These are phyloP conservation scores for Drosophila kepulauana DNA, from an alignment of 1,140 invertebrate species.

Conservation along the genomic window DNA sequence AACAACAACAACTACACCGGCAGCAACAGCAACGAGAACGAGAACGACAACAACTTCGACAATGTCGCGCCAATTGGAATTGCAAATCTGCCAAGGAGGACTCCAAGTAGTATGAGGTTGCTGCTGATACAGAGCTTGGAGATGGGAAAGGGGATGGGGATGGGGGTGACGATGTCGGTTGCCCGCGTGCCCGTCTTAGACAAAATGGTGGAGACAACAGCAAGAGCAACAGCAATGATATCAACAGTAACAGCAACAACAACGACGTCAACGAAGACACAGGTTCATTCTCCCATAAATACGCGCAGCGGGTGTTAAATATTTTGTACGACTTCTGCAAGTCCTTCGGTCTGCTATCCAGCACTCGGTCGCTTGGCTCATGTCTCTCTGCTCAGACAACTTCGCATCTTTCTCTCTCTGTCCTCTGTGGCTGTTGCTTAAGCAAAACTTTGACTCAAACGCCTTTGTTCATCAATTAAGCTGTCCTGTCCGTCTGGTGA, in stretches of 20 bases:
- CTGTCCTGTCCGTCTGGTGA: slow-evolving; percentile 45
- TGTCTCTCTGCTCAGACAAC: slow-evolving; percentile 31
- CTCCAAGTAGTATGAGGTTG: not conserved
- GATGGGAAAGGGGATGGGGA: not conserved
- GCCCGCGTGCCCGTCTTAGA: slow-evolving; percentile 59
- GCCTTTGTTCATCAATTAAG: slow-evolving; percentile 65
- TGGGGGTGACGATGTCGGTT: not conserved
- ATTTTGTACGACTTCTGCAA: slow-evolving; percentile 82
- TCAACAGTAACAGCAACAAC: slow-evolving; percentile 25
- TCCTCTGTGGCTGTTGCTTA: slow-evolving; percentile 28
- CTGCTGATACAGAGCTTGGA: too few relatives aligned
- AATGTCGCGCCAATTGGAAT: slow-evolving; percentile 58
- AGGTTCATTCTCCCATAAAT: slow-evolving; percentile 85
- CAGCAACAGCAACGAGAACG: slow-evolving; percentile 4
- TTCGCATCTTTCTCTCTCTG: slow-evolving; percentile 33
- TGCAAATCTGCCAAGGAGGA: slow-evolving; percentile 48
- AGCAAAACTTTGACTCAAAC: slow-evolving; percentile 54
- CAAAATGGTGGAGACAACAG: slow-evolving; percentile 70
- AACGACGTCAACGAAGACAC: slow-evolving; percentile 52
- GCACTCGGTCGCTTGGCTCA: not conserved
- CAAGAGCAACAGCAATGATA: slow-evolving; percentile 18
- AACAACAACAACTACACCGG: slow-evolving; percentile 3
- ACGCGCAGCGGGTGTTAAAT: slow-evolving; percentile 82
- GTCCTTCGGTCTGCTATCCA: slow-evolving; percentile 47
- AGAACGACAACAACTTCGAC: slow-evolving; percentile 17